Evolutionary conservation across 2,797 vertebrate species (phyloP).

Genomic region (Squalus acanthias): DNA sequence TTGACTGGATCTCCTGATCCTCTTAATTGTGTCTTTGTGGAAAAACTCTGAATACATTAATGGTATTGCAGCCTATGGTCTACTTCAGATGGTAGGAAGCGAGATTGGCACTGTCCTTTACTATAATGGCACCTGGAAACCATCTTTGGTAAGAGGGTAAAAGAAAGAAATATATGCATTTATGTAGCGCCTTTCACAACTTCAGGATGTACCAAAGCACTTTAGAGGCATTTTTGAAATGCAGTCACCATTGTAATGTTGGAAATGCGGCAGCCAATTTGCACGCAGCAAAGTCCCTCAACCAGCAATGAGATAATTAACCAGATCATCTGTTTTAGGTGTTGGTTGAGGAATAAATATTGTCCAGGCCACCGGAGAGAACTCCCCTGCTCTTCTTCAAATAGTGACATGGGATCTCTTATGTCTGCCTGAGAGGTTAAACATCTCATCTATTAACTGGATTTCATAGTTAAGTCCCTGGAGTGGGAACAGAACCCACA

Average conservation of each 20-base stretch:
- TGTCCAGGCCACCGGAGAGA: too few species aligned
- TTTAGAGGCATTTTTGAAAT: not conserved
- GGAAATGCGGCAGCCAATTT: not conserved
- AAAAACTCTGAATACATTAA: not conserved
- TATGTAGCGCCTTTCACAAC: not conserved
- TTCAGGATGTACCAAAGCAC: not conserved
- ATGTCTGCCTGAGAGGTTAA: not conserved
- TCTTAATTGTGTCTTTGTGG: not conserved
- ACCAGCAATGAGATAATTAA: not conserved
- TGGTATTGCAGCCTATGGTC: not conserved
- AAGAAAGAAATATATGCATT: not conserved
- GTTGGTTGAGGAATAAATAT: too few species aligned
- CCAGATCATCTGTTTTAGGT: not conserved
- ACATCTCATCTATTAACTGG: not conserved
- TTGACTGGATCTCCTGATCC: not conserved
- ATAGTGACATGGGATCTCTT: too few species aligned
- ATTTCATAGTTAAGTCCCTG: too few species aligned
- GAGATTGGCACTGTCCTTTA: not conserved
- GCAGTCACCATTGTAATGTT: not conserved
- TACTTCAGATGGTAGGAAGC: not conserved
- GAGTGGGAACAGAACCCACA: too few species aligned
- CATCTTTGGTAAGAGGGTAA: not conserved
- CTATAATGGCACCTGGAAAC: not conserved
- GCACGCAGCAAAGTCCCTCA: not conserved
- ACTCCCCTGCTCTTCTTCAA: too few species aligned